These are phyloP conservation scores for Gouania willdenowi DNA, from an alignment of 2,797 vertebrate genomes.

Conservation along the genomic window DNA sequence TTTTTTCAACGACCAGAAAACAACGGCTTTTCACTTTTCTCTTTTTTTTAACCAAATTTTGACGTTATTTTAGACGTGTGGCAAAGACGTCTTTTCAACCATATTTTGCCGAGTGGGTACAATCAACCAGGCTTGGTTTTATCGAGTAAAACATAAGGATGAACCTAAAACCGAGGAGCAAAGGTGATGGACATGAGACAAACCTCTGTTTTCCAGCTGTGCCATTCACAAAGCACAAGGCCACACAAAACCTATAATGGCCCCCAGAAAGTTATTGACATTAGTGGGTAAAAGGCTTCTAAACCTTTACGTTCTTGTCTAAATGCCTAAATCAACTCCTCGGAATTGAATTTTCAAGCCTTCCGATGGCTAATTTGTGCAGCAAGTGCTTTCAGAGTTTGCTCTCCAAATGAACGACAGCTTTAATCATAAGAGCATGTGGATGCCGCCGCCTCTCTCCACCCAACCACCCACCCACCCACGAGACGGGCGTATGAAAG, in stretches of 20 bases:
- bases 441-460: constrained; percentile 74
- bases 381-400: constrained; percentile 82
- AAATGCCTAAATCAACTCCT: constrained; percentile 82
- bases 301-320: constrained; percentile 73
- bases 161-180: constrained; percentile 1
- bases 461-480: constrained; percentile 81
- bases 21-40: too few relatives aligned
- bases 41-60: too few relatives aligned
- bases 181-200: constrained; percentile 14
- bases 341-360: constrained; percentile 78
- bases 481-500: constrained; percentile 84
- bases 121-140: too few relatives aligned
- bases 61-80: too few relatives aligned
- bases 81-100: too few relatives aligned
- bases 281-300: constrained; percentile 69
- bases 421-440: constrained; percentile 83
- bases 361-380: constrained; percentile 81
- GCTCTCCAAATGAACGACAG: constrained; percentile 72
- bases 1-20: too few relatives aligned
- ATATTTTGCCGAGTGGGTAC: too few relatives aligned
- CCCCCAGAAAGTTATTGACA: constrained; percentile 71
- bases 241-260: constrained; percentile 59
- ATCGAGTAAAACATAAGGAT: too few relatives aligned
- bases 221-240: constrained; percentile 45
- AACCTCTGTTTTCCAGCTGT: constrained; percentile 35